Evolutionary conservation across 2,113 vertebrate genomes (phyloP), one percentile per base, ranked within the genome.

Genomic region (Castor canadensis): DNA sequence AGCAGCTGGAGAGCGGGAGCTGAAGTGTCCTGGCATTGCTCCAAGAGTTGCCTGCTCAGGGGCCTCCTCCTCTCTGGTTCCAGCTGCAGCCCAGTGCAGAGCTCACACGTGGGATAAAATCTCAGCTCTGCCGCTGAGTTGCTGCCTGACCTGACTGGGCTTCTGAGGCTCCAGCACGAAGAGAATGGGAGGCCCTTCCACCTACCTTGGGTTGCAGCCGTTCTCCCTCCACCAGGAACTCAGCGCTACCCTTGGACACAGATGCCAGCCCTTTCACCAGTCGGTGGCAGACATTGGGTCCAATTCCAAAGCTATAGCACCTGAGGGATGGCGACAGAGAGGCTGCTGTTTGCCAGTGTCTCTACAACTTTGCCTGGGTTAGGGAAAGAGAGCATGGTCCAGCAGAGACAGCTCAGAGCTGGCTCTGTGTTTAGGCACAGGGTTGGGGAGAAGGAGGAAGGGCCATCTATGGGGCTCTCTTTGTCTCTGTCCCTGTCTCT

Each of bases 241-340:
- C 99, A 0, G 99, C 98, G 0, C 94, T 98, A 84, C 99, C 99
- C 98, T 98, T 99, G 97, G 99, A 99, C 88, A 99, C 99, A 0
- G 98, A 96, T 0, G 99, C 99, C 95, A 99, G 91, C 1, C 99
- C 99, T 49, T 97, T 97, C 9, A 99, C 98, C 97, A 99, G 98
- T 64, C 99, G 98, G 91, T 98, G 98, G 98, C 99, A 99, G 38
- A 99, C 99, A 0, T 97, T 99, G 66, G 98, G 99, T 1, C 99
- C 99, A 0, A 99, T 98, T 64, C 99, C 99, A 0, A 99, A 99
- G n/a, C 99, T 99, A 76, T 99, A 99, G 98, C 99, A 99, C 98
- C 99, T 99, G 98, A 83, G 81, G 20, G 28, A 71, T 20, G 43
- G 71, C 35, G 75, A 80, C 95, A 91, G 35, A 16, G 71, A 80